Base-by-base conservation (phyloP, 1,140 invertebrate species). In the Pogonus chalceus region DNA sequence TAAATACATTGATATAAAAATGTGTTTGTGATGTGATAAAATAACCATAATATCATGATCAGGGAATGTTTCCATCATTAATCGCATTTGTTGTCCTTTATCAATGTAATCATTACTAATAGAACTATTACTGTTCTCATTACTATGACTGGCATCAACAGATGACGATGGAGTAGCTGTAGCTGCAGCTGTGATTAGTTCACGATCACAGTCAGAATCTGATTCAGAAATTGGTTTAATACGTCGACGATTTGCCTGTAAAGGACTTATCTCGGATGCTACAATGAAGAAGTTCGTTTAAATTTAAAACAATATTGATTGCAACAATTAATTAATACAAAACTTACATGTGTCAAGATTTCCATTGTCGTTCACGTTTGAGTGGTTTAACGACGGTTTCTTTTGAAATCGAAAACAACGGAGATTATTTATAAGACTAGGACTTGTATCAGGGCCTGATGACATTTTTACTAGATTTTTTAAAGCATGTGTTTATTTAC, bases 51-150 rank as follows among this genome's bases (percentile, higher is more conserved):
- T 50, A 52, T 66, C 58, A 31, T 65, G 48, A 37, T 60, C 57
- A 14, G 62, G 64, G 56, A 67, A 69, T 35, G 57, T 60, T 22
- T 62, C 60, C 14, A 65, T 52, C 14, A 69, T 54, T 54, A 64
- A 69, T 53, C 61, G 62, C 59, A 69, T 61, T 52, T 68, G 61
- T 24, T 61, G 61, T 49, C 68, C 68, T 48, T 65, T 65, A 31
- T 68, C 65, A 9, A 63, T 39, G 18, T 68, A 60, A 12, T 23
- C 31, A 21, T 46, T 21, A 12, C 23, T 49, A 14, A 12, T 10
- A 50, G 21, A 16, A 2, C 47, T 49, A 23, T 10, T 22, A 21
- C 23, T 31, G 10, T 57, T 51, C 9, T 16, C 16, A 26, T 48
- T 49, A 9, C 22, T 49, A 9, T 4, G 2, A 14, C 20, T 20